Percentiles rank a stretch among this genome's conserved stretches.
Evolutionary conservation across 2,113 vertebrate genomes (phyloP).

Genomic region (Galemys pyrenaicus): DNA sequence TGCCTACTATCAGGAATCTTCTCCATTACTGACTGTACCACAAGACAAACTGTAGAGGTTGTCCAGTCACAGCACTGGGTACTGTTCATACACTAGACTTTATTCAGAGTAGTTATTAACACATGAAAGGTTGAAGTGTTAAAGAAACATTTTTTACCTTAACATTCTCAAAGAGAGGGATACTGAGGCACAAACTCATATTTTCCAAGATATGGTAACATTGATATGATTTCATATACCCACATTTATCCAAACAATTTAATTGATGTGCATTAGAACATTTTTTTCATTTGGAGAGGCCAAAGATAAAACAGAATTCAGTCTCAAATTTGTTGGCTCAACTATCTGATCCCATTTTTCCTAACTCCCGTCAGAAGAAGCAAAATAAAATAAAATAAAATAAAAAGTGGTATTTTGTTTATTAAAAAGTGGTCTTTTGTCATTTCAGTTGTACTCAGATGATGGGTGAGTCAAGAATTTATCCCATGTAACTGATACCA

Average conservation of each 20-base stretch:
- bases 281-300: conserved; percentile 25
- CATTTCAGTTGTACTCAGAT: conserved; percentile 33
- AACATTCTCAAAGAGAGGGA: not conserved
- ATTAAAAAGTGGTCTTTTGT: conserved; percentile 5
- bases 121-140: not conserved
- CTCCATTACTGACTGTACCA: not conserved
- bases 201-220: conserved; percentile 13
- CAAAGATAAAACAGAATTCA: conserved; percentile 37
- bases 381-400: not conserved
- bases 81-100: not conserved
- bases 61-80: not conserved
- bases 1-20: not conserved
- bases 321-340: conserved; percentile 1
- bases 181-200: conserved; percentile 1
- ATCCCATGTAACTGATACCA: not conserved
- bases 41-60: not conserved
- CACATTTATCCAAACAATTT: not conserved
- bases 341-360: conserved; percentile 23
- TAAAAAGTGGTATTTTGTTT: not conserved
- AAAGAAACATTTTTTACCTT: not conserved
- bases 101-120: not conserved
- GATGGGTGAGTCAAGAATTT: conserved; percentile 24
- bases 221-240: not conserved
- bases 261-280: not conserved
- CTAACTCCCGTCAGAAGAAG: conserved; percentile 25